A percentile compares a stretch with the other conserved stretches of the same genome.
Conservation (phyloP, 2,113 vertebrate genomes). For the Trachemys scripta region DNA sequence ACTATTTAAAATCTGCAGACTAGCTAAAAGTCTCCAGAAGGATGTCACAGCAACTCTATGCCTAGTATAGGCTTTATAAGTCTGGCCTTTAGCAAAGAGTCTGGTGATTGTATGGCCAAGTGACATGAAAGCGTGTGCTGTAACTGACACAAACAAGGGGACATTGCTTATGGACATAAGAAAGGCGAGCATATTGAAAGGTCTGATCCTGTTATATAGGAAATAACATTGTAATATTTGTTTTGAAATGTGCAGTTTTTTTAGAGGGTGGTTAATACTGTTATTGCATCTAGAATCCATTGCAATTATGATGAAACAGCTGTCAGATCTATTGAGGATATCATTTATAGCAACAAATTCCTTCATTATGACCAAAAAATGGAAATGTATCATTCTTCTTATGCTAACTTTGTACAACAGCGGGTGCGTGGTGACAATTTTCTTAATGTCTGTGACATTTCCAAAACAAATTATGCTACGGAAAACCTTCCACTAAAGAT, state of each 20-base stretch:
- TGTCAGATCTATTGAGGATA: conserved; percentile 70
- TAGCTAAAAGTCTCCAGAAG: conserved; percentile 40
- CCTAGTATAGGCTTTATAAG: background rate
- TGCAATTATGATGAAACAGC: conserved; percentile 68
- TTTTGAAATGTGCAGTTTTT: conserved; percentile 43
- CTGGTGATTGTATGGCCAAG: background rate
- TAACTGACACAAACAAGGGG: conserved; percentile 8
- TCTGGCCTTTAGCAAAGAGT: background rate
- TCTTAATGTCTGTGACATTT: conserved; percentile 72
- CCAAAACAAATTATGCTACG: conserved; percentile 68
- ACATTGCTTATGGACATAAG: conserved; percentile 1
- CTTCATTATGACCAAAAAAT: conserved; percentile 80
- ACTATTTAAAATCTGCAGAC: conserved; percentile 25
- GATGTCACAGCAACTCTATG: conserved; percentile 19
- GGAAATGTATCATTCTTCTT: conserved; percentile 79
- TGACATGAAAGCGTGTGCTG: background rate
- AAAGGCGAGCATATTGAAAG: conserved; percentile 8
- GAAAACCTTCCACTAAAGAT: conserved; percentile 57
- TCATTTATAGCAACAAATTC: conserved; percentile 75
- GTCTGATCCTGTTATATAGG: conserved; percentile 1
- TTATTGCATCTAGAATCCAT: conserved; percentile 56
- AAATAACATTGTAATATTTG: conserved; percentile 44
- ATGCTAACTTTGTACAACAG: conserved; percentile 77
- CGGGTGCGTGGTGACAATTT: conserved; percentile 77
- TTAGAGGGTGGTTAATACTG: conserved; percentile 56